Evolutionary conservation across 30 jellyfish, hydroid and myxozoan species (phyloP).

Genomic region (Phacellophora camtschatica): DNA sequence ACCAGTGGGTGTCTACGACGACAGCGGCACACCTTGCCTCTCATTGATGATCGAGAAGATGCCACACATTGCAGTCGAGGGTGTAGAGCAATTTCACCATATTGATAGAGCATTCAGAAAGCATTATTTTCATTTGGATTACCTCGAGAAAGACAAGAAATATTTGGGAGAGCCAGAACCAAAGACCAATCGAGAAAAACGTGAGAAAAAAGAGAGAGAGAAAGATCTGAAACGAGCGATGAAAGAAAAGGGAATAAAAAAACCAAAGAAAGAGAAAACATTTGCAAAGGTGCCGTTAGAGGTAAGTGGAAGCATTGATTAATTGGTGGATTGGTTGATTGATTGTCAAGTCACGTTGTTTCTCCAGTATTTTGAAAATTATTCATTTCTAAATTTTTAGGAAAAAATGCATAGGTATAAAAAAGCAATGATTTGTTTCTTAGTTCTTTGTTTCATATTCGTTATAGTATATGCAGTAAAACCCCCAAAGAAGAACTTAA

Average conservation of each 20-base stretch:
- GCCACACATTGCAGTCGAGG: constrained; percentile 99
- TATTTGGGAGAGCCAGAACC: constrained; percentile 74
- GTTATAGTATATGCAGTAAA: no score
- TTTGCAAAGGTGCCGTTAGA: constrained; percentile 95
- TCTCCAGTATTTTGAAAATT: no score
- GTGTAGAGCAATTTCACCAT: constrained; percentile 95
- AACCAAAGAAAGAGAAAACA: constrained; percentile 80
- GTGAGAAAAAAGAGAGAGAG: constrained; percentile 80
- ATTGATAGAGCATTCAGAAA: constrained; percentile 97
- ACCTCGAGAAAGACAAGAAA: constrained; percentile 82
- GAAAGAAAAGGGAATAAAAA: constrained; percentile 92
- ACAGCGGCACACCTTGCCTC: constrained; percentile 97
- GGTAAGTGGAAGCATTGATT: no score
- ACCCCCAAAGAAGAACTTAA: no score
- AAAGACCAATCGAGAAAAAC: constrained; percentile 66
- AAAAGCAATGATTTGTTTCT: no score
- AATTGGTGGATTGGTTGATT: no score
- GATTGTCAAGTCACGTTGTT: no score
- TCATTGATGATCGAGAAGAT: constrained; percentile 97
- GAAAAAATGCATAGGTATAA: no score
- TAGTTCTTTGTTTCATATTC: no score
- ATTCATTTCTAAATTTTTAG: no score
- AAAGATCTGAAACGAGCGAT: constrained; percentile 72
- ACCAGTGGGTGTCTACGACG: constrained; percentile 99
- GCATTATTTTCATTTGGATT: constrained; percentile 88